These are phyloP conservation scores for Neoascia interrupta DNA, from an alignment of 2,888 invertebrate genomes.

Conservation along the genomic window DNA sequence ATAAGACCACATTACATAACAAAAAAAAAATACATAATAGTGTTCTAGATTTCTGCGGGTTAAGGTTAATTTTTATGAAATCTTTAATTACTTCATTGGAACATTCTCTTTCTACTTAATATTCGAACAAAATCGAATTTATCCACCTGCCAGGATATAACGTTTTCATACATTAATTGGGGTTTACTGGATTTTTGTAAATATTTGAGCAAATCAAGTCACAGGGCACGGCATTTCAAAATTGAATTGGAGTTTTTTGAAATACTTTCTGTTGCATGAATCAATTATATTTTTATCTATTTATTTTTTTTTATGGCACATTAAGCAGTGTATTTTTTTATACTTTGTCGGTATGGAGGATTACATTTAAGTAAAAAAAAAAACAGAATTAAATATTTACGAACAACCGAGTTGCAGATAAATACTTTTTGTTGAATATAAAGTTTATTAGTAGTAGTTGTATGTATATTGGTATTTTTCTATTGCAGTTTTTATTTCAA, in stretches of 20 bases:
- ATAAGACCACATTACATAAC: conserved; percentile 41
- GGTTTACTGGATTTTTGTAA: background rate
- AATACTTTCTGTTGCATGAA: conserved; percentile 14
- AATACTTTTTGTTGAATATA: conserved; percentile 59
- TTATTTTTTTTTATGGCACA: conserved; percentile 54
- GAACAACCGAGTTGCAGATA: conserved; percentile 53
- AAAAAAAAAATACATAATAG: conserved; percentile 47
- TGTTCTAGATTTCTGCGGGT: conserved; percentile 16
- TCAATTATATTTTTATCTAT: conserved; percentile 11
- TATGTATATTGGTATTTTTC: conserved; percentile 19
- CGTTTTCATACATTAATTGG: background rate
- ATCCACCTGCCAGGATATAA: conserved; percentile 30
- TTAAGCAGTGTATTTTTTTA: conserved; percentile 63
- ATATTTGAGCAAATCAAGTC: conserved; percentile 51
- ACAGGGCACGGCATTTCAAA: conserved; percentile 26
- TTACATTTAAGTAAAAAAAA: conserved; percentile 4
- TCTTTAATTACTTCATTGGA: conserved; percentile 19
- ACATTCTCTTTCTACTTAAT: conserved; percentile 35
- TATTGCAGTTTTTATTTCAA: conserved; percentile 30
- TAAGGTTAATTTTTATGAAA: too few species aligned
- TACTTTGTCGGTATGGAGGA: conserved; percentile 55
- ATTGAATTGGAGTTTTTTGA: conserved; percentile 14
- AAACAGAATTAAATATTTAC: conserved; percentile 12
- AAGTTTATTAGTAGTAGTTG: conserved; percentile 21
- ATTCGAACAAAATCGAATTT: conserved; percentile 51